These are phyloP conservation scores for Erebia ligea DNA, from an alignment of 2,888 invertebrate genomes.

Conservation along the genomic window DNA sequence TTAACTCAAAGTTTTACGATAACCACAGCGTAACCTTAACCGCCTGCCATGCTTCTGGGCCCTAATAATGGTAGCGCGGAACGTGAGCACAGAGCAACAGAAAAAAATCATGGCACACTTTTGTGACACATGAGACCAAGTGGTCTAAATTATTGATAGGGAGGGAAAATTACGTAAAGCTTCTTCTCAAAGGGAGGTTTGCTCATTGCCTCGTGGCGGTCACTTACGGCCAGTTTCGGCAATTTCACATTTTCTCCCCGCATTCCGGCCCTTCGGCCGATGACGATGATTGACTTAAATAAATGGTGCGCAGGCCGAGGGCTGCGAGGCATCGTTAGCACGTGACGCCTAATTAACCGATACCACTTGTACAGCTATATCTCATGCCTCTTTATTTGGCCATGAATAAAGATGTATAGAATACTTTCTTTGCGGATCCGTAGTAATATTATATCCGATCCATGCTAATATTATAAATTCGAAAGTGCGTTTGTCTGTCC, in stretches of 20 bases:
- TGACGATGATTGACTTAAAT: constrained; percentile 54
- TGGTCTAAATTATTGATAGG: neutral
- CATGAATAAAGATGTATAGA: neutral
- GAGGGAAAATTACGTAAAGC: neutral
- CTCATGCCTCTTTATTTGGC: constrained; percentile 7
- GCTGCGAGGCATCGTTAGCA: constrained; percentile 50
- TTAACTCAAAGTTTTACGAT: too few relatives aligned
- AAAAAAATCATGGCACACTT: neutral
- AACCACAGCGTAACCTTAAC: too few relatives aligned
- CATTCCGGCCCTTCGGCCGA: constrained; percentile 38
- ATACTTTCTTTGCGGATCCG: neutral
- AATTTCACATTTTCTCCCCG: constrained; percentile 43
- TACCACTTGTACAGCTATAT: constrained; percentile 12
- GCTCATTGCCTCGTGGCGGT: constrained; percentile 11
- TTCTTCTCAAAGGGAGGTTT: neutral
- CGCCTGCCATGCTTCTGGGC: too few relatives aligned
- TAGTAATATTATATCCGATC: too few relatives aligned
- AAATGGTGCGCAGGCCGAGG: constrained; percentile 59
- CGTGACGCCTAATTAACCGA: constrained; percentile 23
- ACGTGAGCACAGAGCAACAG: neutral
- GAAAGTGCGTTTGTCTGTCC: too few relatives aligned
- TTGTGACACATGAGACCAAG: too few relatives aligned
- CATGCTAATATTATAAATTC: too few relatives aligned
- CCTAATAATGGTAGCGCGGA: too few relatives aligned
- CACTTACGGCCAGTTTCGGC: constrained; percentile 38